These are phyloP conservation scores for Coreoperca whiteheadi DNA, from an alignment of 2,113 vertebrate genomes.

Conservation along the genomic window DNA sequence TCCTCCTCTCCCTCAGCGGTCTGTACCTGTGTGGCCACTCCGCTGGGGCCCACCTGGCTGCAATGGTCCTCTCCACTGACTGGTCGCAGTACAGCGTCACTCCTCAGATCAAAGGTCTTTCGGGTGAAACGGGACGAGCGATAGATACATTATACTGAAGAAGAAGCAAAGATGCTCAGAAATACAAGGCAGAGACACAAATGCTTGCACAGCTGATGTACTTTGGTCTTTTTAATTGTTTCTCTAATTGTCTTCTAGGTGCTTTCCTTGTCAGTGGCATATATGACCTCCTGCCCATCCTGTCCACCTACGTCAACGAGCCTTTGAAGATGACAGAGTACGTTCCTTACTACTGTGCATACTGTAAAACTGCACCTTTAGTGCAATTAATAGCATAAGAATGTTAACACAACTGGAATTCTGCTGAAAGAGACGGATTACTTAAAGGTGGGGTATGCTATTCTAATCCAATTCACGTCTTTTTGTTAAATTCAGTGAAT, in stretches of 20 bases:
- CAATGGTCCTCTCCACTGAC: constrained; percentile 91
- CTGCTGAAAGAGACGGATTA: too few relatives aligned
- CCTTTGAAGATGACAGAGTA: constrained; percentile 89
- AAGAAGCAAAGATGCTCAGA: neutral
- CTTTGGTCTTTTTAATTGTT: neutral
- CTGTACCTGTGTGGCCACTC: constrained; percentile 96
- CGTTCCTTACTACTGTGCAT: constrained; percentile 48
- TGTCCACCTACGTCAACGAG: constrained; percentile 87
- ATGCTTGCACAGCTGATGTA: neutral
- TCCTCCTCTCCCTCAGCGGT: constrained; percentile 82
- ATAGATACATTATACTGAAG: neutral
- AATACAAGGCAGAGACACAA: neutral
- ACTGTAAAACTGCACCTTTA: neutral
- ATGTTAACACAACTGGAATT: too few relatives aligned
- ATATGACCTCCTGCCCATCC: constrained; percentile 91
- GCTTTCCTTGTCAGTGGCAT: constrained; percentile 92
- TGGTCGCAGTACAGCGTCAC: constrained; percentile 85
- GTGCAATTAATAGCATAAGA: too few relatives aligned
- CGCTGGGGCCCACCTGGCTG: constrained; percentile 92
- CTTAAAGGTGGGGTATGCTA: too few relatives aligned
- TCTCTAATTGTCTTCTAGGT: constrained; percentile 78
- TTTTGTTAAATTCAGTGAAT: too few relatives aligned
- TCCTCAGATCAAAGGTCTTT: constrained; percentile 88
- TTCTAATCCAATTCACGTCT: too few relatives aligned
- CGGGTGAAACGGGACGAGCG: neutral